Conservation (phyloP, 2,113 vertebrate species). For the Pycnonotus jocosus region DNA sequence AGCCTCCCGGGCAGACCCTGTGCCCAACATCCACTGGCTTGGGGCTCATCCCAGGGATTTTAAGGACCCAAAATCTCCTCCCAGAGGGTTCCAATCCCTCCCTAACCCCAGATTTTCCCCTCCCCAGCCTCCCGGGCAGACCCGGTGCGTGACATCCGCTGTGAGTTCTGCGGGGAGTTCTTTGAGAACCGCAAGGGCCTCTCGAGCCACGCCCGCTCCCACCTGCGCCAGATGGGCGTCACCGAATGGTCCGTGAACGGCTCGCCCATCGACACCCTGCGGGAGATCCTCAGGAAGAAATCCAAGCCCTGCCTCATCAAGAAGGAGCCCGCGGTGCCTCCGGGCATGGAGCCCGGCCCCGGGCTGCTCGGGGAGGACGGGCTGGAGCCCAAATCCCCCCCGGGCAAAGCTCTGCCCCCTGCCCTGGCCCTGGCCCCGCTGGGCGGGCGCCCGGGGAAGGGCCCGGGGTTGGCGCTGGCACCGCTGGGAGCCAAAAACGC, state of each 20-base stretch:
- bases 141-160: too few species aligned
- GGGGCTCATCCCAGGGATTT: too few species aligned
- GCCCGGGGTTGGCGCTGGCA: background rate
- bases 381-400: conserved; percentile 28
- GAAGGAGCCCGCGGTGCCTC: conserved; percentile 76
- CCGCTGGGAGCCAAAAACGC: background rate
- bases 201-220: too few species aligned
- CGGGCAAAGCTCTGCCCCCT: conserved; percentile 62
- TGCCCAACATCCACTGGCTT: too few species aligned
- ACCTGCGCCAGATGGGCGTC: conserved; percentile 78
- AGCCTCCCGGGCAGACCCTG: too few species aligned
- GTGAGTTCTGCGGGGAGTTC: too few species aligned
- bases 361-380: background rate
- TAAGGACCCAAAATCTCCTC: too few species aligned
- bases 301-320: conserved; percentile 69
- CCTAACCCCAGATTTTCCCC: too few species aligned
- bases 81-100: too few species aligned
- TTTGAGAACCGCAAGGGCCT: too few species aligned
- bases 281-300: conserved; percentile 87
- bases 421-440: conserved; percentile 63
- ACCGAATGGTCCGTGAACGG: conserved; percentile 95
- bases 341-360: conserved; percentile 50
- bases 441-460: conserved; percentile 65
- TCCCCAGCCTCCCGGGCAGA: too few species aligned
- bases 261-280: conserved; percentile 91